A percentile compares a stretch with the other conserved stretches of the same genome.
Evolutionary conservation across 2,113 vertebrate genomes (phyloP).

Genomic region (Platichthys stellatus): DNA sequence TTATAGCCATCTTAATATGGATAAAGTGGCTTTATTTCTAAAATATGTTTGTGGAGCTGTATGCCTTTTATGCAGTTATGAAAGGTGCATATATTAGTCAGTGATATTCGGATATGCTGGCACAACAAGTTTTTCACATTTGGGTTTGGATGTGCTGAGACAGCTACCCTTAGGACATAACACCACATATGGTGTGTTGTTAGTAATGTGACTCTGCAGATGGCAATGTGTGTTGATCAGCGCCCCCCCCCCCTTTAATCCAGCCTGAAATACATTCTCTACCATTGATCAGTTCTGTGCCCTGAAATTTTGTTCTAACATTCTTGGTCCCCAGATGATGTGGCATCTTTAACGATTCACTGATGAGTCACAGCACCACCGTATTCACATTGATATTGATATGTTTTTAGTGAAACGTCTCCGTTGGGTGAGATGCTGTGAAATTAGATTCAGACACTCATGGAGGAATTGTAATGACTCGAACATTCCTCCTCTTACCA

Average conservation of each 20-base stretch:
- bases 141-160: background rate
- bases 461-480: background rate
- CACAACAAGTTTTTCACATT: background rate
- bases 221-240: background rate
- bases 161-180: too few relatives aligned
- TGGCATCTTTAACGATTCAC: background rate
- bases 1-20: background rate
- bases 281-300: background rate
- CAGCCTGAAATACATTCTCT: background rate
- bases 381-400: background rate
- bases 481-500: background rate
- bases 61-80: conserved; percentile 9
- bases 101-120: background rate
- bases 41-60: conserved; percentile 1
- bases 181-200: background rate
- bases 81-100: background rate
- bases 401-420: background rate
- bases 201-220: background rate
- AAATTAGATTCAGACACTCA: background rate
- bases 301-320: background rate
- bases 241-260: background rate
- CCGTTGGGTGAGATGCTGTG: background rate
- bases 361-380: background rate
- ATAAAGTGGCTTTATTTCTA: background rate
- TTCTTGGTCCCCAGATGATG: background rate